These are phyloP conservation scores for Tipula lateralis DNA, from an alignment of 2,888 invertebrate genomes.

Conservation along the genomic window DNA sequence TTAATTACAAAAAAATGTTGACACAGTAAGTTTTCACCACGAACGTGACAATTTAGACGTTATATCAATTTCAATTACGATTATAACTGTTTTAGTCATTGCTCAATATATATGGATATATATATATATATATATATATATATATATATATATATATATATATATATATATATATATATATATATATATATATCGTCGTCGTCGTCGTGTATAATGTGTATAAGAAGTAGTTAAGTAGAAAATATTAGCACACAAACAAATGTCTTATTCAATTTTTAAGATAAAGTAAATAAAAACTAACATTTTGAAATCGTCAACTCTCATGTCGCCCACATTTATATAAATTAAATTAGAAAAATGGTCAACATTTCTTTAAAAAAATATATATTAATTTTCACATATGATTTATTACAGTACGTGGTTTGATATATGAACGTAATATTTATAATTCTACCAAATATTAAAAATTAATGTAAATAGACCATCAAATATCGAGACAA, in stretches of 20 bases:
- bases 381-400: not conserved
- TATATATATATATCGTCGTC: too few relatives aligned
- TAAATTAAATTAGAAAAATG: not conserved
- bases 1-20: not conserved
- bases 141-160: not conserved
- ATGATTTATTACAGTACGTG: not conserved
- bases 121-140: not conserved
- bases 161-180: not conserved
- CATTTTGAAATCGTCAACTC: not conserved
- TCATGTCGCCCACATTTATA: not conserved
- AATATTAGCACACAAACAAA: not conserved
- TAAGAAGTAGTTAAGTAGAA: not conserved
- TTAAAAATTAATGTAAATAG: not conserved
- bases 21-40: not conserved
- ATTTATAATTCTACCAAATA: not conserved
- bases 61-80: not conserved
- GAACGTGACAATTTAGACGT: not conserved
- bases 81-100: not conserved
- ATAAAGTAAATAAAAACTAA: not conserved
- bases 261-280: not conserved
- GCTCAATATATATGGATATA: not conserved
- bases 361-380: not conserved
- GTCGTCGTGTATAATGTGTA: not conserved
- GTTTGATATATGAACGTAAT: not conserved
- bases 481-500: too few relatives aligned